Conservation (phyloP, 2,888 invertebrate species). For the Mallateleia sp. region DNA sequence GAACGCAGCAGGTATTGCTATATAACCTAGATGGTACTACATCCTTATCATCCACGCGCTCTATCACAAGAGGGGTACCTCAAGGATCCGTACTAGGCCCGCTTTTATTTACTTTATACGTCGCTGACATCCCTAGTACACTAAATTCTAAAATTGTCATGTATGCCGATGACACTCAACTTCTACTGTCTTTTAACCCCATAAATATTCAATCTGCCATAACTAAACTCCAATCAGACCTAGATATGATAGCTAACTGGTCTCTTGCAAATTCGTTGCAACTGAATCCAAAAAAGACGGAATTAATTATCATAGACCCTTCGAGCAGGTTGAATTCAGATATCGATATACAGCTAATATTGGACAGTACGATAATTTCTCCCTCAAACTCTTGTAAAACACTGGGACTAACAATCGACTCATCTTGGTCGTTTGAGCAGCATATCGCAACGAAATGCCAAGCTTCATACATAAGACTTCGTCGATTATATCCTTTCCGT, state of each 20-base stretch:
- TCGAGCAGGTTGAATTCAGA: not conserved
- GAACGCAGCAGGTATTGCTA: no score
- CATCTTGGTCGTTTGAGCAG: conserved; percentile 5
- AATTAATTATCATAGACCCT: not conserved
- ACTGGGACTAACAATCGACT: not conserved
- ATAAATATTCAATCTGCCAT: not conserved
- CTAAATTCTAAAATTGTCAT: not conserved
- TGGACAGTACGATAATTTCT: no score
- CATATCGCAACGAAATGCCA: not conserved
- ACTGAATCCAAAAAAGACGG: not conserved
- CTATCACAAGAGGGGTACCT: not conserved
- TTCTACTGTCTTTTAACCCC: not conserved
- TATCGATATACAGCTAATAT: no score
- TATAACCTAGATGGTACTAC: not conserved
- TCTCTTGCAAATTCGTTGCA: not conserved
- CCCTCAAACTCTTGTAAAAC: not conserved
- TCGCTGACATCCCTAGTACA: not conserved
- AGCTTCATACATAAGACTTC: not conserved
- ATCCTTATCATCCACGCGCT: not conserved
- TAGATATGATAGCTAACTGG: not conserved
- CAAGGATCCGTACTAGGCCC: conserved; percentile 25
- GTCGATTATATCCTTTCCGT: conserved; percentile 2
- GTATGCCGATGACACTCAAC: conserved; percentile 33
- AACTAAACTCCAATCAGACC: not conserved
- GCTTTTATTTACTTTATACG: not conserved